Conservation (phyloP, 2,113 vertebrate genomes). For the Marcusenius ussheri region DNA sequence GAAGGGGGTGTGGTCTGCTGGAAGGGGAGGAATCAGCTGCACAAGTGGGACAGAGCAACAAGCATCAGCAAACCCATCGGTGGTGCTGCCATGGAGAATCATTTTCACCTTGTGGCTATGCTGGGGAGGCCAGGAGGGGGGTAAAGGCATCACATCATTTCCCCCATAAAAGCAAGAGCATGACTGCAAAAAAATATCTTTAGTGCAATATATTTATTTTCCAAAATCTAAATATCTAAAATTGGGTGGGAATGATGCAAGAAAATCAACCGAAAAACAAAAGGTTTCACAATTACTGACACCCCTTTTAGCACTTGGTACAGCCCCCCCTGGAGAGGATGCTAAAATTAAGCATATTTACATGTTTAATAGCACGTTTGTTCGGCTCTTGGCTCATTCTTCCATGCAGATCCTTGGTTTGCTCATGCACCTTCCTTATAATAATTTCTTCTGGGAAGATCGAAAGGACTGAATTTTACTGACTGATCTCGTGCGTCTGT, state of each 20-base stretch:
- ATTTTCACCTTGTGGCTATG: neutral
- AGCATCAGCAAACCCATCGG: slow-evolving; percentile 45
- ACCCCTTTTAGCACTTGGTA: neutral
- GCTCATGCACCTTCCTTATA: neutral
- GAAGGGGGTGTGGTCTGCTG: too few species aligned
- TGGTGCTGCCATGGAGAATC: neutral
- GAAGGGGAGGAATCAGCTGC: neutral
- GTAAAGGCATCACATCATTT: neutral
- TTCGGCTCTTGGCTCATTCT: neutral
- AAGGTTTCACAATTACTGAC: neutral
- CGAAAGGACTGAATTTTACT: neutral
- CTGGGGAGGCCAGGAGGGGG: neutral
- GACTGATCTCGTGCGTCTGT: neutral
- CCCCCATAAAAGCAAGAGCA: neutral
- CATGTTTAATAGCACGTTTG: neutral
- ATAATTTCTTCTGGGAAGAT: neutral
- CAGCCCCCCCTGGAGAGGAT: neutral
- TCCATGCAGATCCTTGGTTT: neutral
- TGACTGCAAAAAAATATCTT: neutral
- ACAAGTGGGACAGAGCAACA: slow-evolving; percentile 23
- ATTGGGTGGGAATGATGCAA: neutral
- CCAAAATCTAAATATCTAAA: neutral
- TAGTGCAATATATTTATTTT: neutral
- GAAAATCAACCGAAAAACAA: neutral
- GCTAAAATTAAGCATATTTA: neutral